Evolutionary conservation across 2,113 vertebrate species (phyloP).

Genomic region (Onychostruthus taczanowskii): DNA sequence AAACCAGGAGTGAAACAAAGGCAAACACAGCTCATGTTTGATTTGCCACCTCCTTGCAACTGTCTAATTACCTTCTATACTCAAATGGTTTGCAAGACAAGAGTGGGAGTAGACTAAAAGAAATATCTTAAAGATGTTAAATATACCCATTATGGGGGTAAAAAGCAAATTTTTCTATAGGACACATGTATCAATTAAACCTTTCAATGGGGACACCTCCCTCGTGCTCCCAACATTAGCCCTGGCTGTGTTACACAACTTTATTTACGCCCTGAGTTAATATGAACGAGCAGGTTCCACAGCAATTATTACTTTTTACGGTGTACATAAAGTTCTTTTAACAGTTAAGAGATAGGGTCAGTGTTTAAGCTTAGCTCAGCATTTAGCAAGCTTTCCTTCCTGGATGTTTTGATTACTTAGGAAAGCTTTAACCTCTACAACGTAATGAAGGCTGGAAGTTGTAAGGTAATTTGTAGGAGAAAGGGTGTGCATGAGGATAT

Average conservation of each 20-base stretch:
- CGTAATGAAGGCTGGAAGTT: conserved; percentile 20
- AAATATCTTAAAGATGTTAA: conserved; percentile 52
- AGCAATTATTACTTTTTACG: conserved; percentile 69
- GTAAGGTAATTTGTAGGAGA: conserved; percentile 34
- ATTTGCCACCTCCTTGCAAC: conserved; percentile 6
- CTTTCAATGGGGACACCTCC: conserved; percentile 40
- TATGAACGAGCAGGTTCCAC: conserved; percentile 63
- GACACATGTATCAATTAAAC: conserved; percentile 50
- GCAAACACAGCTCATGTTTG: conserved; percentile 19
- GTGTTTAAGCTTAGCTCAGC: conserved; percentile 64
- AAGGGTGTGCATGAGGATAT: background rate
- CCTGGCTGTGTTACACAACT: conserved; percentile 21
- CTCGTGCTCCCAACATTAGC: conserved; percentile 14
- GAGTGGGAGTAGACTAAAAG: conserved; percentile 33
- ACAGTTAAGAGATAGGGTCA: conserved; percentile 60
- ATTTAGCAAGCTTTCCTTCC: conserved; percentile 59
- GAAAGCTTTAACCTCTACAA: conserved; percentile 45
- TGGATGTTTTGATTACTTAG: conserved; percentile 40
- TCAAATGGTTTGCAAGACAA: conserved; percentile 49
- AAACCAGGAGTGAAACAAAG: conserved; percentile 22
- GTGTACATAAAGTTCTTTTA: conserved; percentile 56
- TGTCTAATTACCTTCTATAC: conserved; percentile 59
- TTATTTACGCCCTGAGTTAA: conserved; percentile 64
- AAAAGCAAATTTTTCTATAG: conserved; percentile 34
- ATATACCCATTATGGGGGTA: background rate